Percentiles rank a stretch among this genome's conserved stretches.
phyloP scores from a whole-genome alignment of 1,140 invertebrate species.

The Hycleus cichorii region DNA sequence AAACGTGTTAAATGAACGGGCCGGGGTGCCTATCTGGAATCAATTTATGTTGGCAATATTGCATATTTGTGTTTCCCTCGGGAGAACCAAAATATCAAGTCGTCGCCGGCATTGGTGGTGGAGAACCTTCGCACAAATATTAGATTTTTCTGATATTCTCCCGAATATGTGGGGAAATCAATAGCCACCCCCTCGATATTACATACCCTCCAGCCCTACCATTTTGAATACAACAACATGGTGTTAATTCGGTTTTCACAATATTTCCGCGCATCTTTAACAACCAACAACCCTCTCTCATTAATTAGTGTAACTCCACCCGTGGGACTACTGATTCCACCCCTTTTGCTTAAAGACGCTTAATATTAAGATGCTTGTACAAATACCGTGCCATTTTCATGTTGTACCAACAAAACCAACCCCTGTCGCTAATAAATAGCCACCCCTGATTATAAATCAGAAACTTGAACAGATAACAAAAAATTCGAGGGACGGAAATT shows the following conservation, averaged over 20 bases:
- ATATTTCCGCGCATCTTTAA: slow-evolving; percentile 19
- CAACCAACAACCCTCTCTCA: slow-evolving; percentile 22
- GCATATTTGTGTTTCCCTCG: slow-evolving; percentile 40
- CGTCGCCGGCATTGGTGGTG: slow-evolving; percentile 2
- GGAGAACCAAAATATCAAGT: slow-evolving; percentile 31
- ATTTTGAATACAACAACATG: not conserved
- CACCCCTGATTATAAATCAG: no score
- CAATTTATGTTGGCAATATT: slow-evolving; percentile 41
- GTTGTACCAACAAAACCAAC: slow-evolving; percentile 2
- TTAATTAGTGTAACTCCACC: slow-evolving; percentile 29
- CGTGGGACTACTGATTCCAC: slow-evolving; percentile 22
- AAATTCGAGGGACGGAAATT: no score
- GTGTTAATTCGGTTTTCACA: slow-evolving; percentile 12
- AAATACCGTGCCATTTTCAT: slow-evolving; percentile 8
- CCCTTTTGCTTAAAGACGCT: slow-evolving; percentile 18
- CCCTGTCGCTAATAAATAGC: no score
- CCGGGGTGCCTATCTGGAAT: slow-evolving; percentile 32
- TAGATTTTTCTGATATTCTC: slow-evolving; percentile 13
- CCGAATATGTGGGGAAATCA: no score
- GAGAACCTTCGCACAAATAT: slow-evolving; percentile 26
- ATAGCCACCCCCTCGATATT: not conserved
- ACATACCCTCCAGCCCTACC: no score
- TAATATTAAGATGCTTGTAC: slow-evolving; percentile 20
- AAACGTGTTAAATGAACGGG: slow-evolving; percentile 39
- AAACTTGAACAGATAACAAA: no score